Percentiles rank a stretch among this genome's conserved stretches.
Conservation (phyloP, 2,113 vertebrate genomes). For the Butorides virescens region DNA sequence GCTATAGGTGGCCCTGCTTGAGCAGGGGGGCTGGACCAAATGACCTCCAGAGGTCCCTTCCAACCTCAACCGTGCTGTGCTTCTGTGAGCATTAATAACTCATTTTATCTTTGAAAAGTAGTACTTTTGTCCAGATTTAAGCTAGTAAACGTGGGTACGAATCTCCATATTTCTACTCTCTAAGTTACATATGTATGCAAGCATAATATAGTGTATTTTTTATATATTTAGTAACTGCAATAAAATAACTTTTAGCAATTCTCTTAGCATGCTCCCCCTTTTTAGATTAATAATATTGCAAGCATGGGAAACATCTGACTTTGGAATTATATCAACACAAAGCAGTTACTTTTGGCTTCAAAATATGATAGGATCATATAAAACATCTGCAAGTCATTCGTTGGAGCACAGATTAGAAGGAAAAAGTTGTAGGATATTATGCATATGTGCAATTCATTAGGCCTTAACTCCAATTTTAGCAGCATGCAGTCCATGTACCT, state of each 20-base stretch:
- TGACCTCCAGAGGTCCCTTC: neutral
- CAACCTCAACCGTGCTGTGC: neutral
- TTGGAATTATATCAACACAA: constrained; percentile 39
- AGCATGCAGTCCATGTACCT: neutral
- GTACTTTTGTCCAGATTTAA: neutral
- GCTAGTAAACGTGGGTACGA: neutral
- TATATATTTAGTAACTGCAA: neutral
- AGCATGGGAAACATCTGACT: constrained; percentile 48
- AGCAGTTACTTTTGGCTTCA: constrained; percentile 39
- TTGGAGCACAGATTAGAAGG: constrained; percentile 33
- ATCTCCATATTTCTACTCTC: neutral
- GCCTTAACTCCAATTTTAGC: constrained; percentile 22
- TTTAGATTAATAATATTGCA: constrained; percentile 14
- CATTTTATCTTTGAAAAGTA: neutral
- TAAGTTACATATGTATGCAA: neutral
- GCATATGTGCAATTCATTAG: constrained; percentile 37
- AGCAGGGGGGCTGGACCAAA: neutral
- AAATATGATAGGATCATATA: constrained; percentile 33
- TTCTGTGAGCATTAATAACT: neutral
- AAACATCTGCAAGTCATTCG: constrained; percentile 64
- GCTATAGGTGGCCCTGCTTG: neutral
- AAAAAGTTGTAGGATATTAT: constrained; percentile 24
- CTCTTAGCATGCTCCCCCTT: neutral
- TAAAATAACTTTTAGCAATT: neutral
- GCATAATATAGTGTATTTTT: neutral